Evolutionary conservation across 2,797 vertebrate genomes (phyloP), one percentile per base, ranked within the genome.

Genomic region (Poeciliopsis infans): DNA sequence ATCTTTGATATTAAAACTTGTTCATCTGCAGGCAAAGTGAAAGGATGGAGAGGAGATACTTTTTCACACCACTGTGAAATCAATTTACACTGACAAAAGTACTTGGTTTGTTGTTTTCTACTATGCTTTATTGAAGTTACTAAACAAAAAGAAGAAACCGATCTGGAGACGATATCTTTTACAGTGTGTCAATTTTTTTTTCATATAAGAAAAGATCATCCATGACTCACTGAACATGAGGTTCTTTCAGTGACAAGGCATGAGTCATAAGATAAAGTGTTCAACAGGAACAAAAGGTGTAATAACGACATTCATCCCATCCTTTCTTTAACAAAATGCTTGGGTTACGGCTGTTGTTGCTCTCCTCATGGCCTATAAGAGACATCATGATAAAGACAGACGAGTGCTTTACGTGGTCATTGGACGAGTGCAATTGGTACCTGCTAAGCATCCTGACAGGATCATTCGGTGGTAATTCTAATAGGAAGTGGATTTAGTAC

Each of bases 221-320:
- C 61, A 72, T 90, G 88, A 89, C 79, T 91, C 88, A 91, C 74
- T 61, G 83, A 88, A 90, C 86, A 89, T 79, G 68, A 80, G 86
- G 86, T 79, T 85, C 77, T 74, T 77, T 83, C 70, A 73, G 82
- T 92, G 85, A 91, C 84, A 84, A 83, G 72, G 43, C 49, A 74
- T 90, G 91, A 93, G 85, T 90, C 87, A 92, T 84, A 88, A 47
- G 82, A 83, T 79, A 75, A 87, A 77, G 80, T 87, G 78, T 82
- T 85, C 75, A 86, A 84, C 59, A 77, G 74, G 77, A 72, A 87
- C 47, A 77, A 77, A 46, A 71, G 68, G 68, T 71, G 68, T 45
- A 71, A 71, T 71, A 71, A 71, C 31, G 71, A 81, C 81, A 82
- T 76, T 85, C 69, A 83, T 73, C 77, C 84, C 80, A 72, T 72